These are phyloP conservation scores for Ophion ellenae DNA, from an alignment of 2,888 invertebrate genomes.

Conservation along the genomic window DNA sequence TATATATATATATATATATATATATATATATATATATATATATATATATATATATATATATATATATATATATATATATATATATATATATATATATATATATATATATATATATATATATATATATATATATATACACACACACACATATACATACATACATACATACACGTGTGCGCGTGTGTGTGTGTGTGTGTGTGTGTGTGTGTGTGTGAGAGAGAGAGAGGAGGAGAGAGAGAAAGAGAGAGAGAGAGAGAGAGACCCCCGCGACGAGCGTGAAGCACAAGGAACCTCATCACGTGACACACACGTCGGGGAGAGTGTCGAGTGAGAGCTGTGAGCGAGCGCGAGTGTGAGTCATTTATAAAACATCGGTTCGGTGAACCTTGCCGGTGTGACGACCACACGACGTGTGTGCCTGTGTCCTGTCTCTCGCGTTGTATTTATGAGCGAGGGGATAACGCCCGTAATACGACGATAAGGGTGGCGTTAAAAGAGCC, in stretches of 20 bases:
- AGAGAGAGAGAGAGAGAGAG: neutral
- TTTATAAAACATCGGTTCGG: constrained; percentile 59
- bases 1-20: too few species aligned
- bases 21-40: too few species aligned
- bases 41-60: too few species aligned
- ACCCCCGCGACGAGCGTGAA: constrained; percentile 9
- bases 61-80: too few species aligned
- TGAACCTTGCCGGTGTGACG: constrained; percentile 63
- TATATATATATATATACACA: too few species aligned
- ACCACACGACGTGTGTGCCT: constrained; percentile 25
- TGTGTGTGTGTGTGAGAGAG: too few species aligned
- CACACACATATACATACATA: neutral
- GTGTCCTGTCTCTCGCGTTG: constrained; percentile 33
- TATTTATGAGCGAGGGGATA: constrained; percentile 18
- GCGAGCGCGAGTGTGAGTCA: constrained; percentile 58
- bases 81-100: too few species aligned
- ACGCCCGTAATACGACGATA: constrained; percentile 44
- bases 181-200: neutral
- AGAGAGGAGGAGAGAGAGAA: neutral
- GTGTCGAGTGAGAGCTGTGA: constrained; percentile 9
- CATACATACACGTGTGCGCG: neutral
- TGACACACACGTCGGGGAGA: constrained; percentile 55
- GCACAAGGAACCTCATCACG: constrained; percentile 52
- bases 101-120: too few species aligned
- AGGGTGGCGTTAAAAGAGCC: constrained; percentile 33